Conservation (phyloP, 2,888 invertebrate species). For the Microdon myrmicae region DNA sequence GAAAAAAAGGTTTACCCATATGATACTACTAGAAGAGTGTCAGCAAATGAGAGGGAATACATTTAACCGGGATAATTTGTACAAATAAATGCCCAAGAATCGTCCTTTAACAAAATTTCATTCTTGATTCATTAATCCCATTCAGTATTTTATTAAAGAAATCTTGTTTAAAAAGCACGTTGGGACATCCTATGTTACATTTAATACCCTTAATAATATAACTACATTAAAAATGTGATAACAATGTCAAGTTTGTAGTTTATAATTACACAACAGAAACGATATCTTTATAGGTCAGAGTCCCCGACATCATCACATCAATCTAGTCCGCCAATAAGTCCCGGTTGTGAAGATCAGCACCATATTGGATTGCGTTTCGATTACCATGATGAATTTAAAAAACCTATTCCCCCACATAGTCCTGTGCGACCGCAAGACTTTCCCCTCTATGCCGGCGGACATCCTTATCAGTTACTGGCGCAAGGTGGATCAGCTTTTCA, state of each 20-base stretch:
- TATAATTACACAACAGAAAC: not conserved
- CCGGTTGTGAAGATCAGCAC: conserved; percentile 81
- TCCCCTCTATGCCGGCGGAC: conserved; percentile 65
- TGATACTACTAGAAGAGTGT: too few relatives aligned
- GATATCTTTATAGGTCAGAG: conserved; percentile 61
- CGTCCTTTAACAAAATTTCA: too few relatives aligned
- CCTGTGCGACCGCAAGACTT: conserved; percentile 66
- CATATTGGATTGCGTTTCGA: conserved; percentile 69
- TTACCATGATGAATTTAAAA: conserved; percentile 65
- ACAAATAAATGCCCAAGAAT: too few relatives aligned
- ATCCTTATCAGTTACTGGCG: conserved; percentile 69
- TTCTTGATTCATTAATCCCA: too few relatives aligned
- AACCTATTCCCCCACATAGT: conserved; percentile 66
- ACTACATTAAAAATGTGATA: too few relatives aligned
- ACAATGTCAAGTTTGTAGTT: not conserved
- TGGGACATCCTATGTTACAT: too few relatives aligned
- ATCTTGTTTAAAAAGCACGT: too few relatives aligned
- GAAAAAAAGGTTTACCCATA: too few relatives aligned
- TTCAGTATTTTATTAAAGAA: too few relatives aligned
- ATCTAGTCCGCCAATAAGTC: conserved; percentile 86
- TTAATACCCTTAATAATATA: too few relatives aligned
- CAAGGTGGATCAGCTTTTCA: conserved; percentile 70
- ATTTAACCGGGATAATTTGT: too few relatives aligned
- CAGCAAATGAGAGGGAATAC: too few relatives aligned
- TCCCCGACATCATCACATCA: conserved; percentile 72